Percentiles rank a stretch among this genome's conserved stretches.
phyloP scores from a whole-genome alignment of 2,113 vertebrate genomes.

The Paratilapia polleni region DNA sequence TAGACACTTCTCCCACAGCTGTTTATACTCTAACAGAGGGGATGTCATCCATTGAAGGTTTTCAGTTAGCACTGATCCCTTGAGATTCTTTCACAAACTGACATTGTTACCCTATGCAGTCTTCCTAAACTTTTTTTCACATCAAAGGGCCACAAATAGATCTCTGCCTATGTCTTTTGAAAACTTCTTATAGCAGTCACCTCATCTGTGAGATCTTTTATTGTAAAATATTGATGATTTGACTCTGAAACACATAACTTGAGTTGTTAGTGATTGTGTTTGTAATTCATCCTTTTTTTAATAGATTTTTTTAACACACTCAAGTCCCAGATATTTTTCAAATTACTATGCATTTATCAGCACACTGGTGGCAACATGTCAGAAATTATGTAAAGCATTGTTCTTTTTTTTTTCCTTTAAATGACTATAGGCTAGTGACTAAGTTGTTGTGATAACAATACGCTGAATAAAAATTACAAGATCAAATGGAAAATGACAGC shows the following conservation, averaged over 20 bases:
- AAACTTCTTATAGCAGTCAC: not conserved
- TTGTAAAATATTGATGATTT: not conserved
- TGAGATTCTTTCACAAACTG: slow-evolving; percentile 10
- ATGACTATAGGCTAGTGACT: no score
- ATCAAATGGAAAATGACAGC: no score
- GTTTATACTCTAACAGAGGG: slow-evolving; percentile 54
- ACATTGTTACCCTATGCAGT: not conserved
- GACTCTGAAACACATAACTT: not conserved
- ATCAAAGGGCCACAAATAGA: not conserved
- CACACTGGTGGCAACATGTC: no score
- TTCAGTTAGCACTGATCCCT: slow-evolving; percentile 24
- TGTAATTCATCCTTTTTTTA: not conserved
- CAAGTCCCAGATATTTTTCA: not conserved
- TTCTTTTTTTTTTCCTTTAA: no score
- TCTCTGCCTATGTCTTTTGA: not conserved
- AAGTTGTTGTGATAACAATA: no score
- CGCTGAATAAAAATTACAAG: no score
- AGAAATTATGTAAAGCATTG: no score
- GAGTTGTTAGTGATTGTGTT: not conserved
- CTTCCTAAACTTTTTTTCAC: slow-evolving; percentile 16
- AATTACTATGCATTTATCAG: no score
- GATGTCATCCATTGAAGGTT: slow-evolving; percentile 43
- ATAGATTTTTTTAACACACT: not conserved
- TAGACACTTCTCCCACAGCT: slow-evolving; percentile 52
- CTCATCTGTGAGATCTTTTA: not conserved